A percentile compares a stretch with the other conserved stretches of the same genome.
phyloP scores from a whole-genome alignment of 2,888 invertebrate species.

The Balanococcus diminutus region DNA sequence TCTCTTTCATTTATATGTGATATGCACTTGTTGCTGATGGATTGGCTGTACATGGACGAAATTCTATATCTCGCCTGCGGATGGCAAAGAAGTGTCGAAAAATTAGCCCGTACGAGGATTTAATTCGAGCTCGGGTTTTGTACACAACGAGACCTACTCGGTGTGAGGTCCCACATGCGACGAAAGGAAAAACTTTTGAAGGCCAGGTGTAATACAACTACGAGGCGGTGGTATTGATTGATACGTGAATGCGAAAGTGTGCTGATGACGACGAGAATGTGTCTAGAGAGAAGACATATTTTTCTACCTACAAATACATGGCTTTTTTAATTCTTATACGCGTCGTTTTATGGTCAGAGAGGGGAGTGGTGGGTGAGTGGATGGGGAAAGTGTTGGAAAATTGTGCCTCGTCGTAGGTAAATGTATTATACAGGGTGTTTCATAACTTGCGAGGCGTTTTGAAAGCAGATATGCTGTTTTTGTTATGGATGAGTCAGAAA shows the following conservation, averaged over 20 bases:
- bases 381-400: no score
- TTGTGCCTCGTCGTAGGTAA: no score
- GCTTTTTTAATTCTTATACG: conserved; percentile 9
- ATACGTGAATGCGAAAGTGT: background rate
- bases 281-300: background rate
- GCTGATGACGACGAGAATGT: background rate
- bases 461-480: no score
- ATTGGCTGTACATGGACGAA: background rate
- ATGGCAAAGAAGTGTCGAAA: background rate
- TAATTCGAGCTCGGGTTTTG: background rate
- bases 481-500: no score
- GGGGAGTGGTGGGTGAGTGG: no score
- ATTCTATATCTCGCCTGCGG: background rate
- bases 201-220: background rate
- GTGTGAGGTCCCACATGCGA: background rate
- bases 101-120: background rate
- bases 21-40: background rate
- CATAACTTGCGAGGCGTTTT: no score
- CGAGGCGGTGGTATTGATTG: background rate
- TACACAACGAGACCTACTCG: background rate
- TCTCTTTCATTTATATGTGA: background rate
- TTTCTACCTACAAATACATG: background rate
- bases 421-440: no score
- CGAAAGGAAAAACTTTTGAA: background rate
- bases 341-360: no score